Evolutionary conservation across 2,797 vertebrate genomes (phyloP).

Genomic region (Distichodus sexfasciatus): DNA sequence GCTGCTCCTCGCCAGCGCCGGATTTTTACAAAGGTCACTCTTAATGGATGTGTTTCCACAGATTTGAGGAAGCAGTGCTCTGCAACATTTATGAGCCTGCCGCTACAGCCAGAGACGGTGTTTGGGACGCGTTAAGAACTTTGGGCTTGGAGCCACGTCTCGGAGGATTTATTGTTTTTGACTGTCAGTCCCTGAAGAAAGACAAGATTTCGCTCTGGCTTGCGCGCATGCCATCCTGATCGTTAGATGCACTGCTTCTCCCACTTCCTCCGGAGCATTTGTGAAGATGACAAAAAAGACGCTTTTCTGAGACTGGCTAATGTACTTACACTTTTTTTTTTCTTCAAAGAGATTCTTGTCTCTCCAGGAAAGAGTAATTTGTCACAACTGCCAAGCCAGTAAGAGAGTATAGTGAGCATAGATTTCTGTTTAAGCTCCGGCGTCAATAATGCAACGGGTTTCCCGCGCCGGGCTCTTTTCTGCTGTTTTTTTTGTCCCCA

Average conservation of each 20-base stretch:
- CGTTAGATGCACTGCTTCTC: conserved; percentile 4
- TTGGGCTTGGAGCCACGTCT: conserved; percentile 35
- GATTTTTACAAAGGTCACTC: conserved; percentile 59
- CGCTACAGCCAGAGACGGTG: conserved; percentile 35
- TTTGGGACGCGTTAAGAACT: conserved; percentile 44
- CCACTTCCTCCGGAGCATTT: conserved; percentile 10
- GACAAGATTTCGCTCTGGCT: conserved; percentile 35
- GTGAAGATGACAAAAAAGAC: conserved; percentile 16
- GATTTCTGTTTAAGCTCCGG: conserved; percentile 40
- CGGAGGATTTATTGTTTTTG: conserved; percentile 42
- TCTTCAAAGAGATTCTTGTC: conserved; percentile 37
- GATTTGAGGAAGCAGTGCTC: conserved; percentile 45
- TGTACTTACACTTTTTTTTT: conserved; percentile 34
- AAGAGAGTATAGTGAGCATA: conserved; percentile 39
- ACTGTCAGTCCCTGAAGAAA: conserved; percentile 26
- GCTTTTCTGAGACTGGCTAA: conserved; percentile 32
- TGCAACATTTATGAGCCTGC: conserved; percentile 55
- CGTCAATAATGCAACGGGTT: conserved; percentile 54
- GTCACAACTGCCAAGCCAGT: conserved; percentile 47
- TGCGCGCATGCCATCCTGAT: conserved; percentile 27
- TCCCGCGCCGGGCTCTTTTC: conserved; percentile 26
- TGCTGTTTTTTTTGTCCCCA: conserved; percentile 17
- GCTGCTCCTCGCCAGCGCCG: conserved; percentile 42
- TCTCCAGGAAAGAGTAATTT: conserved; percentile 46
- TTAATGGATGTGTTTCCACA: conserved; percentile 55